Evolutionary conservation across 2,797 vertebrate genomes (phyloP).

Genomic region (Sebastes aleutianus): DNA sequence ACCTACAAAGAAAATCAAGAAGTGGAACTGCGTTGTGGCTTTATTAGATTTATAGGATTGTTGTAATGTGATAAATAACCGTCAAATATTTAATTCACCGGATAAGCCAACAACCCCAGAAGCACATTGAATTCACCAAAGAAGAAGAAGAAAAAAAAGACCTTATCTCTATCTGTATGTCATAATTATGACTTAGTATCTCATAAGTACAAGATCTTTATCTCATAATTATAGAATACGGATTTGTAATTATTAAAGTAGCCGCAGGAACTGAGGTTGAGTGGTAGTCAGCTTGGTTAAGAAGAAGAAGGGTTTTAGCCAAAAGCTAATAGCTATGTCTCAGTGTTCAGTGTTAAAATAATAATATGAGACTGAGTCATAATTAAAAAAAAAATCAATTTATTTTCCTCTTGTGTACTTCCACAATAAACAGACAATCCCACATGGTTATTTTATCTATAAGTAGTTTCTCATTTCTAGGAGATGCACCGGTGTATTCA

Average conservation of each 20-base stretch:
- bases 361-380: neutral
- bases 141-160: neutral
- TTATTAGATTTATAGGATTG: neutral
- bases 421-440: neutral
- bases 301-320: neutral
- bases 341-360: neutral
- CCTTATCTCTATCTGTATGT: neutral
- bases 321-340: neutral
- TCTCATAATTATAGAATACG: neutral
- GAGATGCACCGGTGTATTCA: neutral
- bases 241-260: neutral
- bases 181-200: neutral
- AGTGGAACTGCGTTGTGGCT: neutral
- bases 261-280: neutral
- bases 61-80: neutral
- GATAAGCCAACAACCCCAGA: neutral
- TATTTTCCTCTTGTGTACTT: neutral
- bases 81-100: neutral
- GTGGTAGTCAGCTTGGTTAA: neutral
- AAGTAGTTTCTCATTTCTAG: neutral
- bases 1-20: neutral
- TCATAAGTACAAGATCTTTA: neutral
- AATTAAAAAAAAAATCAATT: neutral
- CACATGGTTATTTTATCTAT: neutral
- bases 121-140: neutral